A percentile compares a stretch with the other conserved stretches of the same genome.
These are phyloP conservation scores for Apocheima hispidaria DNA, from an alignment of 2,888 invertebrate species.

Conservation along the genomic window DNA sequence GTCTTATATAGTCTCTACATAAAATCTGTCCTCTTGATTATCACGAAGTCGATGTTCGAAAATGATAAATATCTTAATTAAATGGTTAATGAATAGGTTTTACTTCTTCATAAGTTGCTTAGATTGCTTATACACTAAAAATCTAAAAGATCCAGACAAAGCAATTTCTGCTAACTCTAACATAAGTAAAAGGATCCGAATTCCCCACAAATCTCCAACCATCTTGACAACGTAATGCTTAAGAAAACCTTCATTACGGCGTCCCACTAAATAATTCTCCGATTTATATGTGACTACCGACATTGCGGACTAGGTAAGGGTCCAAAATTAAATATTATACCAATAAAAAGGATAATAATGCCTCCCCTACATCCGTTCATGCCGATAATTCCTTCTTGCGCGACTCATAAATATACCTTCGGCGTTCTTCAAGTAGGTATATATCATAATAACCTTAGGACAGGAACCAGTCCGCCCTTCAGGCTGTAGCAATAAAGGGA, in stretches of 20 bases:
- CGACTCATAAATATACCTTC: constrained; percentile 83
- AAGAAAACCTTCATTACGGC: constrained; percentile 47
- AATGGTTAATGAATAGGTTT: too few species aligned
- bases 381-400: constrained; percentile 77
- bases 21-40: too few species aligned
- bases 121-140: too few species aligned
- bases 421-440: constrained; percentile 82
- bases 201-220: constrained; percentile 34
- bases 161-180: constrained; percentile 35
- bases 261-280: constrained; percentile 71
- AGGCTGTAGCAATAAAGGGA: constrained; percentile 83
- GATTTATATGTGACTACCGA: constrained; percentile 76
- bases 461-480: constrained; percentile 78
- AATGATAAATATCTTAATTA: too few species aligned
- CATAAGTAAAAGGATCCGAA: constrained; percentile 32
- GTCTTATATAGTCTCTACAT: too few species aligned
- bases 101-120: too few species aligned
- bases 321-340: constrained; percentile 86
- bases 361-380: constrained; percentile 78
- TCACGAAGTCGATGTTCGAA: too few species aligned
- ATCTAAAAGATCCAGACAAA: constrained; percentile 1
- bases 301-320: constrained; percentile 69
- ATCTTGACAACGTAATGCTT: constrained; percentile 41
- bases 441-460: constrained; percentile 83
- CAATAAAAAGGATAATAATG: constrained; percentile 85